A percentile compares a stretch with the other conserved stretches of the same genome.
Evolutionary conservation across 2,797 vertebrate genomes (phyloP).

Genomic region (Clarias fuscus): DNA sequence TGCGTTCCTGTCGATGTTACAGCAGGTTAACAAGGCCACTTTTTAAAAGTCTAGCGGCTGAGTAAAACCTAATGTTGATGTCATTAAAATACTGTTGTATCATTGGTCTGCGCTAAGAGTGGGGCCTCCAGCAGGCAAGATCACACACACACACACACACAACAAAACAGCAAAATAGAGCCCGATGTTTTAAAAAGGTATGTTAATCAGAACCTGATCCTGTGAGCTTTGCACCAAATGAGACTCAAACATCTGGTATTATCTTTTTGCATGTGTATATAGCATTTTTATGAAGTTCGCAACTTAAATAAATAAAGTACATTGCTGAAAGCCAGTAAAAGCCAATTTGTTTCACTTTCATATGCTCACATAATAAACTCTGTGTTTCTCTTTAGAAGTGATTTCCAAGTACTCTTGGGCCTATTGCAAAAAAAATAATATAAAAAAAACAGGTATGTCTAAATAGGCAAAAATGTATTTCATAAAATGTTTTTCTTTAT

Average conservation of each 20-base stretch:
- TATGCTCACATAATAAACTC: background rate
- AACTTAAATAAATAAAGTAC: background rate
- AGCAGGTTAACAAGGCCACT: background rate
- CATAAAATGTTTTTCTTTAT: conserved; percentile 84
- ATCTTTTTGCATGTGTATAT: background rate
- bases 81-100: too few relatives aligned
- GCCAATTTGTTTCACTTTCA: background rate
- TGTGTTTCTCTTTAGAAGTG: background rate
- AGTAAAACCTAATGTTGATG: background rate
- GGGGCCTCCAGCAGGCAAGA: background rate
- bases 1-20: conserved; percentile 28
- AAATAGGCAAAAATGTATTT: conserved; percentile 65
- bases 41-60: background rate
- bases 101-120: background rate
- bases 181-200: background rate
- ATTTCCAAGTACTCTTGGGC: background rate
- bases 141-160: background rate
- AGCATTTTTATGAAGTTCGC: background rate
- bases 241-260: background rate
- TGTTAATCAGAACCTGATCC: background rate
- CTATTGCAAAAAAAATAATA: background rate
- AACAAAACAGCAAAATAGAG: background rate
- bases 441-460: conserved; percentile 39
- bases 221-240: background rate
- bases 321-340: background rate